Base-by-base conservation (phyloP, 2,113 vertebrate species). In the Pterocles burchelli region DNA sequence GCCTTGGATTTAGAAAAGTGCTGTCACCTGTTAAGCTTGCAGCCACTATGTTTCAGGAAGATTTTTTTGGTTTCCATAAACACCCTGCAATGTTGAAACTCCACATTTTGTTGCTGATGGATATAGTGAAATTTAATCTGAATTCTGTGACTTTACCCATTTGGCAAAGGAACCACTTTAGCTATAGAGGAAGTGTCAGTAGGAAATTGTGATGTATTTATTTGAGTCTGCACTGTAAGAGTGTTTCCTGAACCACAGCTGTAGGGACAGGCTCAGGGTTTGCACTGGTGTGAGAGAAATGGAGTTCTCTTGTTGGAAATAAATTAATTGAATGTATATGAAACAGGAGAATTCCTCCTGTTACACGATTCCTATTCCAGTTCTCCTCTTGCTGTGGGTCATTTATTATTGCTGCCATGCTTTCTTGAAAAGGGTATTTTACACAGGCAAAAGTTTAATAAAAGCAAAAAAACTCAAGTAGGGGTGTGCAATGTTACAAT, bases 141-240 rank as follows among this genome's bases (percentile, higher is more conserved):
- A 93, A 88, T 63, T 41, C 55, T 90, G 72, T 94, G 85, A 51
- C 59, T 92, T 94, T 31, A 71, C 38, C 51, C 9, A 0, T 73
- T 90, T 95, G 95, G 79, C 88, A 88, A 57, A 78, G 88, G 48
- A 63, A 31, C 10, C 48, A 2, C 38, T 76, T 80, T 1, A 67
- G 31, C 58, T 36, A 3, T 24, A 65, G 92, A 84, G 78, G 82
- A 97, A 84, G 88, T 68, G 86, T 94, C 83, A 29, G 65, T 21
- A 93, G 95, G 85, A 96, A 95, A 89, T 52, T 24, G 83, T 81
- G 76, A 90, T 85, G 73, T 24, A 6, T 93, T 96, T 84, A 80
- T 94, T 89, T 86, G 82, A 95, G 68, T 45, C 59, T 81, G 28
- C 52, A 29, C 48, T 45, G 0, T 29, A 17, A 55, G 71, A 71